These are phyloP conservation scores for Prionailurus viverrinus DNA, from an alignment of 2,113 vertebrate genomes.

Conservation along the genomic window DNA sequence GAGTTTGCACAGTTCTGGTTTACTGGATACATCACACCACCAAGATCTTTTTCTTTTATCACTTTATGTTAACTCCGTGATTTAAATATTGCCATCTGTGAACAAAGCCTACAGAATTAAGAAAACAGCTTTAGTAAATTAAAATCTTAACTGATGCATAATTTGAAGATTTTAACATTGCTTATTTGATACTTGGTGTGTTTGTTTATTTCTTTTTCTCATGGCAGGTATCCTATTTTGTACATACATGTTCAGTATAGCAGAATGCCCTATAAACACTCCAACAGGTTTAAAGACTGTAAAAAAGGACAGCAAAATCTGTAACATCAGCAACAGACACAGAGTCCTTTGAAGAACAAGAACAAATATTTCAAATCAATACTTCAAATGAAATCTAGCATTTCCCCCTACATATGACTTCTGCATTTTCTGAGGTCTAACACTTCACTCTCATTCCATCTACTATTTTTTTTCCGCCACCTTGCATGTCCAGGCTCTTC, in stretches of 20 bases:
- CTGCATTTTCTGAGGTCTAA: background rate
- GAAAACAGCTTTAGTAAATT: slow-evolving; percentile 62
- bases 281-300: background rate
- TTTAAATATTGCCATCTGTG: slow-evolving; percentile 86
- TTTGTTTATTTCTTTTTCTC: background rate
- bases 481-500: background rate
- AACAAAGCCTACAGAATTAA: slow-evolving; percentile 76
- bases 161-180: background rate
- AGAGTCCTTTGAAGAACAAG: background rate
- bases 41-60: slow-evolving; percentile 80
- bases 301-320: background rate
- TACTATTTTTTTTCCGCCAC: background rate
- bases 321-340: background rate
- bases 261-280: background rate
- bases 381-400: background rate
- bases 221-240: background rate
- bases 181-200: background rate
- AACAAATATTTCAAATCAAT: background rate
- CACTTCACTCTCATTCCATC: background rate
- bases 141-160: slow-evolving; percentile 70
- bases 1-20: slow-evolving; percentile 82
- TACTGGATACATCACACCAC: slow-evolving; percentile 81
- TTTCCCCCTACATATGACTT: background rate
- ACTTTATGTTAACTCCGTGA: slow-evolving; percentile 74
- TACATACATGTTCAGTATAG: background rate